These are phyloP conservation scores for Panulirus ornatus DNA, from an alignment of 1,140 invertebrate genomes.

Conservation along the genomic window DNA sequence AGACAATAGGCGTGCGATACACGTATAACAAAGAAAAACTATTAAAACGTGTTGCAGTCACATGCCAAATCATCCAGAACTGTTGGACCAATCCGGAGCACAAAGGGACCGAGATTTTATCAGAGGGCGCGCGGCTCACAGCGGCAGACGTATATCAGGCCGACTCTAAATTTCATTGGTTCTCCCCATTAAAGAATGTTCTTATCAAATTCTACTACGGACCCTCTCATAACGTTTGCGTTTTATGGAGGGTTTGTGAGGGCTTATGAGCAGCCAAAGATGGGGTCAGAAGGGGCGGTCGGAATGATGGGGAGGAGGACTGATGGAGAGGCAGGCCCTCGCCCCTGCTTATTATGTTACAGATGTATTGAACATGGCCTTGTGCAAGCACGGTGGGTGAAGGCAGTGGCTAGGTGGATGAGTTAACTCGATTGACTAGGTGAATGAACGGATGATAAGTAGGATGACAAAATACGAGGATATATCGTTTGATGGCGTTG, in stretches of 20 bases:
- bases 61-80: constrained; percentile 33
- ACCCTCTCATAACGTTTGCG: constrained; percentile 40
- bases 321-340: background rate
- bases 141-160: constrained; percentile 13
- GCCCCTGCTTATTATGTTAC: background rate
- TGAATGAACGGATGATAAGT: background rate
- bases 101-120: constrained; percentile 36
- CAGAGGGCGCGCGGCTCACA: constrained; percentile 8
- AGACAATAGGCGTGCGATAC: constrained; percentile 10
- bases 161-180: constrained; percentile 52
- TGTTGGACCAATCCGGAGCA: constrained; percentile 33
- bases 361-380: background rate
- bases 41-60: constrained; percentile 42
- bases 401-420: background rate
- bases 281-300: background rate
- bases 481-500: too few species aligned
- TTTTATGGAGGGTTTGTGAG: constrained; percentile 57
- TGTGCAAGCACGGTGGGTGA: background rate
- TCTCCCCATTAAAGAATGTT: constrained; percentile 49
- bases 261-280: background rate
- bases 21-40: constrained; percentile 39
- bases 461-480: too few species aligned
- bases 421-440: background rate
- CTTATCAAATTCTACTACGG: constrained; percentile 56
- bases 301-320: background rate